Evolutionary conservation across 2,797 vertebrate species (phyloP), one percentile per base, ranked within the genome.

Genomic region (Gambusia yucatana): DNA sequence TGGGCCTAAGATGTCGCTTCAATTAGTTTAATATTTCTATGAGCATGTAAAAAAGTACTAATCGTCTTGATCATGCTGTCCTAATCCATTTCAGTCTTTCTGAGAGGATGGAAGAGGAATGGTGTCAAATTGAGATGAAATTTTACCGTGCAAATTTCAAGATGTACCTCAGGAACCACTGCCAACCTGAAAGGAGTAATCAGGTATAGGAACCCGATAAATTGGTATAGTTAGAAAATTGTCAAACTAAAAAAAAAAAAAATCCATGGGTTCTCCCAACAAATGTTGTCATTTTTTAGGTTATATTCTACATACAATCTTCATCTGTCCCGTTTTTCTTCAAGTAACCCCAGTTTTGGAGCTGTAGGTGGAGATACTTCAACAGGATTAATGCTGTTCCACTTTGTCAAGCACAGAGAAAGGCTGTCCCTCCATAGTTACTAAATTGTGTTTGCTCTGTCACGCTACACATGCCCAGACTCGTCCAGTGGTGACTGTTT

Each of bases 401-500:
- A 39, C 36, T 65, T 71, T 1, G 39, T 83, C 72, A 25, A 65
- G 6, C 78, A 17, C 59, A 52, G 78, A 69, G 50, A 81, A 7
- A 0, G 17, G 0, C 30, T 13, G 11, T 46, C 36, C 52, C 28
- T 79, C 67, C 75, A 87, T 75, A 74, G 33, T 61, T 39, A 20
- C 20, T 57, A 33, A 39, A 25, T 16, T 28, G 22, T 52, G 76
- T 79, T 80, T 57, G 76, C 78, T 30, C 33, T 75, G 71, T 76
- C n/a, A 33, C 4, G 22, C 9, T 13, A 50, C 73, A 76, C 92
- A 80, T 77, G 93, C 69, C 88, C 69, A 63, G 77, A 87, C 93
- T 78, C 76, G 91, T 82, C 82, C 6, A 5, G 4, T 59, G 39
- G 43, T 44, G 59, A 41, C 44, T n/a, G 67, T 13, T 72, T 76